A percentile compares a stretch with the other conserved stretches of the same genome.
Conservation (phyloP, 1,140 invertebrate species). For the Drosophila pseudoobscura region DNA sequence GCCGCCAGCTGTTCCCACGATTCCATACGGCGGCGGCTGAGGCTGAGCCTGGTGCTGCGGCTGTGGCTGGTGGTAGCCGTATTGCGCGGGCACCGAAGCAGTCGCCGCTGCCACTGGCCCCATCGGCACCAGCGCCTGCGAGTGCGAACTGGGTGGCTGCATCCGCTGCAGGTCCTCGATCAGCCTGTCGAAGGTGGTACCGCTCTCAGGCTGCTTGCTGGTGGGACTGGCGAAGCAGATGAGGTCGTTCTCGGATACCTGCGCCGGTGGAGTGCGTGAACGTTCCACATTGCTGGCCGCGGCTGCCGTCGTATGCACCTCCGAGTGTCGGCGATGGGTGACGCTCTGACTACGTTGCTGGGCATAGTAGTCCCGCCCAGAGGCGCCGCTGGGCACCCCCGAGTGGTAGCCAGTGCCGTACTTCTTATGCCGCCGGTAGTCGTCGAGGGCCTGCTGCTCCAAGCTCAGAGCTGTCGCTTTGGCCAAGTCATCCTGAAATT, state of each 20-base stretch:
- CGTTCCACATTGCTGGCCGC: slow-evolving; percentile 42
- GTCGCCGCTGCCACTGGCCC: slow-evolving; percentile 54
- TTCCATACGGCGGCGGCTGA: slow-evolving; percentile 44
- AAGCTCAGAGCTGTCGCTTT: slow-evolving; percentile 93
- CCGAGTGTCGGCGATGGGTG: slow-evolving; percentile 84
- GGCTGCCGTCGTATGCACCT: slow-evolving; percentile 54
- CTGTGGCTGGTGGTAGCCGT: slow-evolving; percentile 14
- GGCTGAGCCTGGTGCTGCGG: slow-evolving; percentile 12
- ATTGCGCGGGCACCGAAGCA: slow-evolving; percentile 37
- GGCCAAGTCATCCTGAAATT: slow-evolving; percentile 93
- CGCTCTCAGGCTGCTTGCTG: slow-evolving; percentile 83
- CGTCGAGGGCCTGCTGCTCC: slow-evolving; percentile 92
- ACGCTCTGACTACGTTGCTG: slow-evolving; percentile 71
- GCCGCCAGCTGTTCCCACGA: slow-evolving; percentile 27
- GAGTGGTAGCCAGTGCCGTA: slow-evolving; percentile 54
- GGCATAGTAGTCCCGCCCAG: slow-evolving; percentile 39
- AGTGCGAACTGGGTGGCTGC: slow-evolving; percentile 64
- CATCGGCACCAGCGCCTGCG: slow-evolving; percentile 65
- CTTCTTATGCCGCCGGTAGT: slow-evolving; percentile 86
- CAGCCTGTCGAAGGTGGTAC: slow-evolving; percentile 84
- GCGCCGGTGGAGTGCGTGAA: slow-evolving; percentile 84
- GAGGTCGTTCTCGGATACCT: slow-evolving; percentile 86
- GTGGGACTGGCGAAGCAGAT: slow-evolving; percentile 89
- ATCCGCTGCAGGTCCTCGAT: slow-evolving; percentile 85
- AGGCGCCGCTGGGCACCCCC: background rate